phyloP scores from a whole-genome alignment of 1,140 invertebrate genomes.

The Nasonia longicornis region DNA sequence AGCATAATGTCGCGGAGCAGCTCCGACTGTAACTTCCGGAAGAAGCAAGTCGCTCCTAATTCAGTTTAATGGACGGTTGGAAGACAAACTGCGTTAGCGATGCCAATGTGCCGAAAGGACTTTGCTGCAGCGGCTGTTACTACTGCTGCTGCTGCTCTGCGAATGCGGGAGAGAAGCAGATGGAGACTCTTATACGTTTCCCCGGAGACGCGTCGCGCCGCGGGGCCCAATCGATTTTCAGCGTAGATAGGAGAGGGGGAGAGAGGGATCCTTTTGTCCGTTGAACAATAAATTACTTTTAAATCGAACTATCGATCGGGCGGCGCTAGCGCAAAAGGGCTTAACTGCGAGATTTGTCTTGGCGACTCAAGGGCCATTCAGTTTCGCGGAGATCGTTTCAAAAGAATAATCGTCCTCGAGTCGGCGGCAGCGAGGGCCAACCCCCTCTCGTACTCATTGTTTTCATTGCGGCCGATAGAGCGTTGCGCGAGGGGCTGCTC shows the following conservation, averaged over 20 bases:
- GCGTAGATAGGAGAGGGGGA: conserved; percentile 26
- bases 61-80: conserved; percentile 56
- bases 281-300: conserved; percentile 47
- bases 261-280: conserved; percentile 34
- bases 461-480: conserved; percentile 23
- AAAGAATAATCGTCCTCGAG: conserved; percentile 39
- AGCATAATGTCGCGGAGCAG: conserved; percentile 9
- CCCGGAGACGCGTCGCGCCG: conserved; percentile 11
- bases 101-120: conserved; percentile 52
- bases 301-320: conserved; percentile 44
- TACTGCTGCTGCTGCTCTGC: conserved; percentile 9
- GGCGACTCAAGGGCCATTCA: conserved; percentile 36
- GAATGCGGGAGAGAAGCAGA: background rate
- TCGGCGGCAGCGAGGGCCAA: background rate
- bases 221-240: conserved; percentile 24
- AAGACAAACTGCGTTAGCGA: conserved; percentile 56
- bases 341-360: conserved; percentile 42
- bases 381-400: conserved; percentile 34
- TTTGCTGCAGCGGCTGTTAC: conserved; percentile 31
- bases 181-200: conserved; percentile 18
- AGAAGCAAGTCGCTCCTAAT: conserved; percentile 50
- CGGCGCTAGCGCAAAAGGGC: conserved; percentile 1
- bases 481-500: background rate
- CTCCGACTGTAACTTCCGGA: conserved; percentile 22
- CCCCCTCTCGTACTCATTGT: conserved; percentile 14